phyloP scores from a whole-genome alignment of 1,140 invertebrate species.

The Drosophila nigromelanica region DNA sequence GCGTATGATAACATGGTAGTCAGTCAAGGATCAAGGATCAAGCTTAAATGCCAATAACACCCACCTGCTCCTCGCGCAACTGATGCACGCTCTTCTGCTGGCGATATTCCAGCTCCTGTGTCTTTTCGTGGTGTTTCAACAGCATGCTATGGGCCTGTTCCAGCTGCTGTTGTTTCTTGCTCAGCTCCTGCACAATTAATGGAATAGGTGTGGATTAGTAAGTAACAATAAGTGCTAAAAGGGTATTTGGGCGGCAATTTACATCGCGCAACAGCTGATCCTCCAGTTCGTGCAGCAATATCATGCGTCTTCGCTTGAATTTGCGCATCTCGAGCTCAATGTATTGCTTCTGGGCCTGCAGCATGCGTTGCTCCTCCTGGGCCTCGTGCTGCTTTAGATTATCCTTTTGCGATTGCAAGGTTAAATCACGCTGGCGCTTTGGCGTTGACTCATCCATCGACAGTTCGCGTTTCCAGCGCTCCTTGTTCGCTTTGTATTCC shows the following conservation, averaged over 20 bases:
- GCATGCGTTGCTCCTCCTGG: slow-evolving; percentile 93
- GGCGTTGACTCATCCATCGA: slow-evolving; percentile 95
- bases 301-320: slow-evolving; percentile 95
- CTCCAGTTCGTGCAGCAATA: slow-evolving; percentile 94
- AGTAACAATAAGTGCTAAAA: no score
- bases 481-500: slow-evolving; percentile 99
- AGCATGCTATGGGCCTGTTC: slow-evolving; percentile 98
- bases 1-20: background rate
- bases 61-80: slow-evolving; percentile 92
- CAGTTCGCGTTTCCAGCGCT: slow-evolving; percentile 97
- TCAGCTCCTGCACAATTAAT: slow-evolving; percentile 89
- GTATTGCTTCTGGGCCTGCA: slow-evolving; percentile 94
- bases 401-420: slow-evolving; percentile 95
- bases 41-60: background rate
- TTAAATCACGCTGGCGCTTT: slow-evolving; percentile 95
- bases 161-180: slow-evolving; percentile 96
- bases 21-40: background rate
- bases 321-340: slow-evolving; percentile 96
- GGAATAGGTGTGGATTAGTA: background rate
- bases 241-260: slow-evolving; percentile 48
- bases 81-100: slow-evolving; percentile 97
- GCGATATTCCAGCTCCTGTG: slow-evolving; percentile 97
- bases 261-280: slow-evolving; percentile 96
- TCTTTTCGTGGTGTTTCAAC: slow-evolving; percentile 97
- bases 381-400: slow-evolving; percentile 95